phyloP scores from a whole-genome alignment of 2,113 vertebrate genomes.

The Anas platyrhynchos region DNA sequence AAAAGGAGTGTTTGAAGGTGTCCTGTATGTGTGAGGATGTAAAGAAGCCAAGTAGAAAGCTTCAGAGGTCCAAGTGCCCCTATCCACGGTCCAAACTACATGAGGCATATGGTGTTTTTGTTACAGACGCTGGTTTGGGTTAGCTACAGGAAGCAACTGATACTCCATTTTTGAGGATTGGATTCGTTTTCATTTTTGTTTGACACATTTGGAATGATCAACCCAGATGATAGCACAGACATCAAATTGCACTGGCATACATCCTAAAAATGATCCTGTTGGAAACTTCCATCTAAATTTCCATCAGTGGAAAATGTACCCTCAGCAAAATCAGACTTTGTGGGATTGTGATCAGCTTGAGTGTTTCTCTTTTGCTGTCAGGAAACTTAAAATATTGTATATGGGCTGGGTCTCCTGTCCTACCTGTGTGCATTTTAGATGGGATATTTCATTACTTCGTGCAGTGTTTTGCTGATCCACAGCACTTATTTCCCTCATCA shows the following conservation, averaged over 20 bases:
- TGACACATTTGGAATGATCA: neutral
- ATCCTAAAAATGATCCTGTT: conserved; percentile 6
- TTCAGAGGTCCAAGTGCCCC: neutral
- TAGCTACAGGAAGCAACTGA: neutral
- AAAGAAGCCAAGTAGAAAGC: neutral
- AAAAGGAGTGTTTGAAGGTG: neutral
- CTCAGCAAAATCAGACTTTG: neutral
- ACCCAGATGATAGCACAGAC: neutral
- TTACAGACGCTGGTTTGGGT: neutral
- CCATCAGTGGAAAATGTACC: neutral
- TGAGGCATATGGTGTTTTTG: neutral
- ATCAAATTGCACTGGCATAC: neutral
- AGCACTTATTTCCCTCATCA: neutral
- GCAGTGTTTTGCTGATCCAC: neutral
- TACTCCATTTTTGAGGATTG: neutral
- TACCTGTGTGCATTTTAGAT: neutral
- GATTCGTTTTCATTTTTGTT: neutral
- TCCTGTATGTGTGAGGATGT: neutral
- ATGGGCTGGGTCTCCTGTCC: neutral
- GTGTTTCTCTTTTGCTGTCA: neutral
- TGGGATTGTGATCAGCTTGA: neutral
- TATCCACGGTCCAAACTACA: neutral
- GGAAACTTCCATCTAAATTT: conserved; percentile 29
- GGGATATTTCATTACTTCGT: neutral
- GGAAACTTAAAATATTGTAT: neutral